Base-by-base conservation (phyloP, 1,140 invertebrate genomes). In the Psix sp. region DNA sequence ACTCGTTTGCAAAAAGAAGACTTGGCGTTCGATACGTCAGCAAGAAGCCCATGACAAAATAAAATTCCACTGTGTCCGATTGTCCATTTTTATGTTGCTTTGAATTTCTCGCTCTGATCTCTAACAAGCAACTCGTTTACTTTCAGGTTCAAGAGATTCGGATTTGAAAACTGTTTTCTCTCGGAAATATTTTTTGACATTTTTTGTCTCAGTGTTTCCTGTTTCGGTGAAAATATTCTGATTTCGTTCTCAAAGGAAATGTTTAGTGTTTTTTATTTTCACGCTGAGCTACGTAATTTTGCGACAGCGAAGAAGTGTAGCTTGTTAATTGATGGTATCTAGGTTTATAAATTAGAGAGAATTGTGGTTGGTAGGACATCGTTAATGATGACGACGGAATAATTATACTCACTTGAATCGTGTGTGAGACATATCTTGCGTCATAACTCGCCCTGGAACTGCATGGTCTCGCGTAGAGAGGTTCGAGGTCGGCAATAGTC, bases 401-500 rank as follows among this genome's bases (percentile, higher is more conserved):
- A 51, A 67, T 74, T 68, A 66, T 81, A 78, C 87, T 85, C 70
- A 90, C 89, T 88, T 91, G 87, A 66, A 87, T 88, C 33, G 89
- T 81, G 65, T 89, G 83, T 63, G 88, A 88, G 11, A 89, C 82
- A 75, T 89, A 88, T 54, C 87, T 89, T n/a, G 90, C 89, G 77
- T 90, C 90, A 80, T 91, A 90, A 59, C 90, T 90, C 14, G 90
- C 88, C 49, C 89, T 83, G 17, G 88, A 89, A 10, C 88, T 86
- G 62, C 86, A 89, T 0, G 88, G 88, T 68, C 88, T 89, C 24
- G 89, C 88, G 70, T 90, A 90, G 45, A 90, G 85, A 40, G 89
- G 88, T 67, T 89, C 86, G 74, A 94, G 88, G 84, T 93, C 93
- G 33, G 93, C 93, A 60, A 94, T 94, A 31, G 93, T 94, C 10